Evolutionary conservation across 2,113 vertebrate genomes (phyloP).

Genomic region (Pteropus alecto): DNA sequence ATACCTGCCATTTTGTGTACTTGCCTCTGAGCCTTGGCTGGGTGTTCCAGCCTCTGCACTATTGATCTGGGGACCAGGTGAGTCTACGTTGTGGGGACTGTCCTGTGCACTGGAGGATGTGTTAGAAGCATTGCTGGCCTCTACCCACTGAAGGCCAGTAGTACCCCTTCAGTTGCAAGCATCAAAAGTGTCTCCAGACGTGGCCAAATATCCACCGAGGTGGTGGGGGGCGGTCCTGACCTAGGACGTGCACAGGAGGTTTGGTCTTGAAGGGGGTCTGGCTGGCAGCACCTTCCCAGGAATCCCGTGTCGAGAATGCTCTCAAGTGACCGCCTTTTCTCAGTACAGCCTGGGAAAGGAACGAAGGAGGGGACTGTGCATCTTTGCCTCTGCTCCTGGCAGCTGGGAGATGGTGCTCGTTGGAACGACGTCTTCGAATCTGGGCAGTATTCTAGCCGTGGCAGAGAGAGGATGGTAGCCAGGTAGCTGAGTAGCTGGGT

Average conservation of each 20-base stretch:
- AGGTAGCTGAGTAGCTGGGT: too few species aligned
- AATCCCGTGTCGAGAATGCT: background rate
- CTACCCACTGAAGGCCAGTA: background rate
- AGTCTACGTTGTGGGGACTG: rapidly evolving
- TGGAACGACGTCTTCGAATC: background rate
- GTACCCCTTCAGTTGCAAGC: background rate
- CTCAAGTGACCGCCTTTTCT: background rate
- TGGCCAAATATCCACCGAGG: background rate
- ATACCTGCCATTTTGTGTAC: background rate
- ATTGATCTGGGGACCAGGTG: too few species aligned
- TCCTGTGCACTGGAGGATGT: background rate
- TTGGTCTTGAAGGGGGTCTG: background rate
- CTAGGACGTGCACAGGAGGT: background rate
- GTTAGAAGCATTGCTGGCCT: background rate
- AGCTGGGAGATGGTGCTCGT: too few species aligned
- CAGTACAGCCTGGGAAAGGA: background rate
- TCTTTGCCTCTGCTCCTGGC: background rate
- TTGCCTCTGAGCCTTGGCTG: background rate
- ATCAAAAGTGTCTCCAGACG: background rate
- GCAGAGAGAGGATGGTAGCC: too few species aligned
- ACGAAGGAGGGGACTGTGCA: too few species aligned
- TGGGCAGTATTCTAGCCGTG: background rate
- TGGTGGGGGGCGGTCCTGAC: too few species aligned
- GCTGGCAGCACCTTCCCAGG: background rate
- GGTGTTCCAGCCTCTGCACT: background rate